Evolutionary conservation across 2,113 vertebrate genomes (phyloP).

Genomic region (Dromas ardeola): DNA sequence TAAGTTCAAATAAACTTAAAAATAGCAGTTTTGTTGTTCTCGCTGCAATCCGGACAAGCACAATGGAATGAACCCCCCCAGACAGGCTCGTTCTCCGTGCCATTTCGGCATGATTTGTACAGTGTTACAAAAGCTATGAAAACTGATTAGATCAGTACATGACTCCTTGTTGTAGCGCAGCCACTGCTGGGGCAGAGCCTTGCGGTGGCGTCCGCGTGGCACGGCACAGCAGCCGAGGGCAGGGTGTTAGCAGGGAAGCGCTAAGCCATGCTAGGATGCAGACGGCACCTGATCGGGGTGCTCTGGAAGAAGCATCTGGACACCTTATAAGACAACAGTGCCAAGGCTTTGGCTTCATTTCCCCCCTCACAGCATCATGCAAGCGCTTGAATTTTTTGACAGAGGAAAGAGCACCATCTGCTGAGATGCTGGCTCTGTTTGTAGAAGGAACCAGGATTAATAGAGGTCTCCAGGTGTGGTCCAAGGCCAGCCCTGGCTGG

Average conservation of each 20-base stretch:
- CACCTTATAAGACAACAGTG: not conserved
- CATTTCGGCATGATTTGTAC: not conserved
- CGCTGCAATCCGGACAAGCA: not conserved
- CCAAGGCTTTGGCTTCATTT: not conserved
- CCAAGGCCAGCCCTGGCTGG: not conserved
- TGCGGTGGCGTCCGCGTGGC: not conserved
- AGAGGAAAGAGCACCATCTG: slow-evolving; percentile 18
- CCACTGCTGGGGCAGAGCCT: not conserved
- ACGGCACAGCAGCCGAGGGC: not conserved
- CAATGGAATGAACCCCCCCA: not conserved
- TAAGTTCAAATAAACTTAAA: slow-evolving; percentile 23
- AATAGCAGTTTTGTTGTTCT: slow-evolving; percentile 12
- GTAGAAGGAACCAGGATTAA: not conserved
- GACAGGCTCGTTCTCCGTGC: not conserved
- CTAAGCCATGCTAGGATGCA: not conserved
- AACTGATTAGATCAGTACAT: rapidly evolving
- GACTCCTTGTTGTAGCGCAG: rapidly evolving
- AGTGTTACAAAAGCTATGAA: not conserved
- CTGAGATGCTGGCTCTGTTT: not conserved
- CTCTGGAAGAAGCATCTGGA: not conserved
- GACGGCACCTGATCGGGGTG: not conserved
- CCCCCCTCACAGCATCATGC: too few relatives aligned
- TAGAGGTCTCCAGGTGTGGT: not conserved
- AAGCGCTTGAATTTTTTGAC: not conserved
- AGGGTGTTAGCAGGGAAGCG: not conserved